Evolutionary conservation across 2,113 vertebrate genomes (phyloP), one percentile per base, ranked within the genome.

Genomic region (Apus apus): DNA sequence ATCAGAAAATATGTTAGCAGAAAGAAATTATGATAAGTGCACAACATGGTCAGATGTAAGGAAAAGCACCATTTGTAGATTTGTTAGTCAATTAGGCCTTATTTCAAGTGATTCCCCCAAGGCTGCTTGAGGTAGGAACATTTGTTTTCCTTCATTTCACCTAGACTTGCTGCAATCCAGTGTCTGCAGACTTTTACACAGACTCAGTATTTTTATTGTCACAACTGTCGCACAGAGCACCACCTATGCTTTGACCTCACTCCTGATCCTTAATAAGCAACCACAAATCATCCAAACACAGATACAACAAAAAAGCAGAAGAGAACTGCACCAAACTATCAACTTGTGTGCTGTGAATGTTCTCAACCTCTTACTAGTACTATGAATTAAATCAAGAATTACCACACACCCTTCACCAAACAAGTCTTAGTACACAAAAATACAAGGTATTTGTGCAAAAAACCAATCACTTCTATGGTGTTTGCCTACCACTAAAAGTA

Each of bases 31-130:
- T 43, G 91, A 46, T 78, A 32, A 62, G 46, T 16, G 65, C 67
- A 38, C 73, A 90, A 23, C 26, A 74, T 26, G 58, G 83, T 77
- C 75, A 92, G 62, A 96, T 38, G 72, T 43, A 73, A 66, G 38
- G 66, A 53, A 76, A 95, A 82, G 56, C 77, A 82, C 85, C 57
- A 94, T 85, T 91, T 95, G 91, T 89, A 93, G 65, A 94, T 97
- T 96, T 96, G 85, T 93, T 95, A 96, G 74, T 92, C 90, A 94
- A 93, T 94, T 85, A 54, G 82, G 87, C 60, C 91, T 95, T 93
- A 95, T 95, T 95, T 95, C 74, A 76, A 58, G 45, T 36, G 65
- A 93, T 76, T 86, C 38, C 75, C 90, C 61, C 71, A 61, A 94
- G 90, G 83, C 70, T 96, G 77, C 83, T 75, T 40, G 91, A 92